Conservation (phyloP, 2,113 vertebrate genomes). For the Elachura formosa region DNA sequence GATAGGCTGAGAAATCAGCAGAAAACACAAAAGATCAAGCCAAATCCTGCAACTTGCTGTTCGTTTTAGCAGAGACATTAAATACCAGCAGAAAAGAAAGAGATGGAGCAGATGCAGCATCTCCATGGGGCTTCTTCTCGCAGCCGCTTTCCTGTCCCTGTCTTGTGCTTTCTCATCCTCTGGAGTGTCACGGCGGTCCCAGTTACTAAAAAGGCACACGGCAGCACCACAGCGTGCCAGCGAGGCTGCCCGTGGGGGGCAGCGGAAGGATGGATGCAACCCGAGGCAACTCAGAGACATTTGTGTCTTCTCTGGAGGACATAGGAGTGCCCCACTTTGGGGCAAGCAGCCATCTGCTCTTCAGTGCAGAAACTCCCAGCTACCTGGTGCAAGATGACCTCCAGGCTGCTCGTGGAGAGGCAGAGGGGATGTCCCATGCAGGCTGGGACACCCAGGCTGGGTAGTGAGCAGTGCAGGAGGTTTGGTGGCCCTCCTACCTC, state of each 20-base stretch:
- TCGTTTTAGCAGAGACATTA: neutral
- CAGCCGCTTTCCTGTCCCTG: neutral
- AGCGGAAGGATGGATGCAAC: neutral
- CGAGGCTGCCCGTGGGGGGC: neutral
- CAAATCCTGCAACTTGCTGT: neutral
- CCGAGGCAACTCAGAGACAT: neutral
- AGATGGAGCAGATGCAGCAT: conserved; percentile 32
- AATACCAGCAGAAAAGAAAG: neutral
- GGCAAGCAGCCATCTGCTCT: neutral
- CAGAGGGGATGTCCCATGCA: fast-evolving
- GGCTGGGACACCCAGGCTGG: neutral
- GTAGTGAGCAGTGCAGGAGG: fast-evolving
- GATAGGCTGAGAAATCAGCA: neutral
- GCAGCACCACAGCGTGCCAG: fast-evolving
- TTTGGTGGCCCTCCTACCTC: neutral
- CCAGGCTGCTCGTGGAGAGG: neutral
- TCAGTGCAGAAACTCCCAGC: neutral
- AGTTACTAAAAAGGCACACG: neutral
- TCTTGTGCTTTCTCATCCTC: neutral
- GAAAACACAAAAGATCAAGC: neutral
- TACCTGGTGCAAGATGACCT: neutral
- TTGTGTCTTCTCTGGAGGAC: neutral
- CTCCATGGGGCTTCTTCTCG: neutral
- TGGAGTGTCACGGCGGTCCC: neutral
- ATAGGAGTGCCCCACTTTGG: neutral